Conservation (phyloP, 2,888 invertebrate species). For the Adela reaumurella region DNA sequence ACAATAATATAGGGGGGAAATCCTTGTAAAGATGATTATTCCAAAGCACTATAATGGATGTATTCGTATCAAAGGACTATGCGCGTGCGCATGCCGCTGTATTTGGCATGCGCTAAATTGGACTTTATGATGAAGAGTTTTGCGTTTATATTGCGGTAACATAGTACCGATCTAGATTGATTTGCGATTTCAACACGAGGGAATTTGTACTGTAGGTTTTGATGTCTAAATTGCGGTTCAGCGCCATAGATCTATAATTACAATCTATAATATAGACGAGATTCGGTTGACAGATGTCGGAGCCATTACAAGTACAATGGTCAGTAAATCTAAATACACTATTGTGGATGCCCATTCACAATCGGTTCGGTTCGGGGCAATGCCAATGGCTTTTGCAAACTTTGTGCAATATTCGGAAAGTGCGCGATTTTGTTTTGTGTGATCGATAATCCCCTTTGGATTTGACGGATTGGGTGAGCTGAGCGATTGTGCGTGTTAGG, state of each 20-base stretch:
- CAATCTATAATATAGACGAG: neutral
- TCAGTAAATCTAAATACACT: neutral
- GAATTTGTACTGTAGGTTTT: neutral
- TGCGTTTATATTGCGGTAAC: too few species aligned
- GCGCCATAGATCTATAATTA: neutral
- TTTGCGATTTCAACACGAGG: neutral
- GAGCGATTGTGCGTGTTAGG: too few species aligned
- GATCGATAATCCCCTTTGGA: neutral
- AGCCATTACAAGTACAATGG: neutral
- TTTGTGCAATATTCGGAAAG: neutral
- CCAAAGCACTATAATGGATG: neutral
- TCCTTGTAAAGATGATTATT: neutral
- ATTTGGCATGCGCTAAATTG: too few species aligned
- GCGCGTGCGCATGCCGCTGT: too few species aligned
- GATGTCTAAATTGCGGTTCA: neutral
- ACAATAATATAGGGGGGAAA: neutral
- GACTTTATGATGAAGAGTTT: too few species aligned
- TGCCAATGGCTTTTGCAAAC: neutral
- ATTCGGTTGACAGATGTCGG: neutral
- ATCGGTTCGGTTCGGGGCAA: neutral
- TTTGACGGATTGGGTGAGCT: neutral
- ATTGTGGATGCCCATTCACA: neutral
- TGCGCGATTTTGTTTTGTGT: neutral
- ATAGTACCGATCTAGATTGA: too few species aligned
- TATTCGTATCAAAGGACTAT: neutral